Base-by-base conservation (phyloP, 2,797 vertebrate species). In the Enteromius trimaculatus region DNA sequence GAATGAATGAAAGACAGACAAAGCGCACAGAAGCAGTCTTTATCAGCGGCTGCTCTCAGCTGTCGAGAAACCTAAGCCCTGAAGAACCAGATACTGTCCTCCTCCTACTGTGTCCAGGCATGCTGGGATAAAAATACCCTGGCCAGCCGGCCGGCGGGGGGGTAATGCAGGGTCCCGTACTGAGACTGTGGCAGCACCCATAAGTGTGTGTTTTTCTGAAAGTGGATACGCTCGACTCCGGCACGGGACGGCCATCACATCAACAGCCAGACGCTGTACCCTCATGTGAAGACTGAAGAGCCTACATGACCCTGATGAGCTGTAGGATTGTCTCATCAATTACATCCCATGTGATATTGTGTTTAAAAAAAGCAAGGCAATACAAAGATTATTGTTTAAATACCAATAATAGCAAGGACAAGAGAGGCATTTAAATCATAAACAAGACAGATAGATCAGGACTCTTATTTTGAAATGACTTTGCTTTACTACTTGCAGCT, bases 51-150 rank as follows among this genome's bases (percentile, higher is more conserved):
- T 58, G 42, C 58, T 39, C 75, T 84, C 26, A 85, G 74, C 81
- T 75, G 74, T 77, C 72, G 60, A 55, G 88, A 82, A 89, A 88
- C 74, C 21, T 3, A 89, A 88, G 64, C 79, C 76, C 70, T 21
- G 71, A 80, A 81, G 49, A 80, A 81, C 55, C 51, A 85, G 71
- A 86, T 42, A 82, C 82, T 16, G 60, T 31, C 60, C 26, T 78
- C 31, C 58, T 51, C 44, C 49, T 47, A 44, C n/a, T 44, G 58
- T 53, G 72, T 8, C 47, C 66, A 75, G 70, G 68, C 66, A 79
- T 64, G 66, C 68, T 55, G 17, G 53, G 83, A 81, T 90, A 89
- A 87, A 88, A 90, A 90, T 89, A 90, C 62, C 29, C 16, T 1
- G 51, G 16, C 2, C 4, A 26, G 47, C 21, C 11, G 44, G 44